phyloP scores from a whole-genome alignment of 2,113 vertebrate species.

The Parus major region DNA sequence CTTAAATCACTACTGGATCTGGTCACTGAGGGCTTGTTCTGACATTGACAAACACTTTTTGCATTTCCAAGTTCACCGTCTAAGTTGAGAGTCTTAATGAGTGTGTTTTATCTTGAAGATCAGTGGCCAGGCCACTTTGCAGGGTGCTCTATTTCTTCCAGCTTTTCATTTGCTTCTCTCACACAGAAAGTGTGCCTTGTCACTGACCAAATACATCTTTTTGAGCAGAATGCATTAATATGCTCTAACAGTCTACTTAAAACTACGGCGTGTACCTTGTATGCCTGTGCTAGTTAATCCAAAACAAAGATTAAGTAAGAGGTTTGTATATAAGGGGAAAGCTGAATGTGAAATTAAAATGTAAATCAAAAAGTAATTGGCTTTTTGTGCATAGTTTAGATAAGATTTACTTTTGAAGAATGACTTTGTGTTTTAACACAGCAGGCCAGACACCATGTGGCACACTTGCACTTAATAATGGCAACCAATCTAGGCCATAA shows the following conservation, averaged over 20 bases:
- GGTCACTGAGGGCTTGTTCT: not conserved
- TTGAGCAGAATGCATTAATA: conserved; percentile 38
- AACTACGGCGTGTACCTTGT: conserved; percentile 18
- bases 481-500: conserved; percentile 75
- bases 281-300: conserved; percentile 50
- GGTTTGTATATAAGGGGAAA: conserved; percentile 48
- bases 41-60: not conserved
- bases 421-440: conserved; percentile 79
- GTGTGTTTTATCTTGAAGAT: conserved; percentile 37
- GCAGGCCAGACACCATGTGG: conserved; percentile 72
- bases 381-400: conserved; percentile 82
- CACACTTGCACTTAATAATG: conserved; percentile 79
- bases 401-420: conserved; percentile 85
- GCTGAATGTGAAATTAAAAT: conserved; percentile 78
- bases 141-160: conserved; percentile 1
- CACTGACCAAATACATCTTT: conserved; percentile 17
- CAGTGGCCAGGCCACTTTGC: not conserved
- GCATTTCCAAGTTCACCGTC: not conserved
- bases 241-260: conserved; percentile 41
- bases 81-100: conserved; percentile 14
- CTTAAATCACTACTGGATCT: not conserved
- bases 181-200: not conserved
- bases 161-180: conserved; percentile 25
- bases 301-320: conserved; percentile 69
- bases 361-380: conserved; percentile 84